Base-by-base conservation (phyloP, 2,113 vertebrate species). In the Motacilla tschutschensis region DNA sequence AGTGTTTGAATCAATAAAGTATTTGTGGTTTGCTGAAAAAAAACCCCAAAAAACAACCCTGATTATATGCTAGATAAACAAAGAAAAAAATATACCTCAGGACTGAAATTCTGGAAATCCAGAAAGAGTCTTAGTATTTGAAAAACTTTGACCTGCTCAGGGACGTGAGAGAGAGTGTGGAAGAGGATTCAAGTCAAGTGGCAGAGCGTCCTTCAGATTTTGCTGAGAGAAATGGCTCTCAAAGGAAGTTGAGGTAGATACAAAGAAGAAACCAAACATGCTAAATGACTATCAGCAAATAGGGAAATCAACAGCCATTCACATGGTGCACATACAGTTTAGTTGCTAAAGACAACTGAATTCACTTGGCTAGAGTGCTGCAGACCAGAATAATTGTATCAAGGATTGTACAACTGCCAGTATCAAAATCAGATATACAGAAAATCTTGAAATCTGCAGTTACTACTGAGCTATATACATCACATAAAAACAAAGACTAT, bases 31-130 rank as follows among this genome's bases (percentile, higher is more conserved):
- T 79, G 12, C 72, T 93, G 15, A 53, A 40, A 79, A 70, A 19
- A 77, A 60, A 24, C 54, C 2, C 1, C 3, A 10, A 25, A 43
- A 53, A 40, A 5, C 24, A 62, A 62, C 74, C 19, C 29, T 88
- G 63, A 77, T 79, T 59, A 90, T 89, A 48, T 84, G 91, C 92
- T 96, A 97, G 95, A 86, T 88, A 87, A 92, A 95, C 89, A 95
- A 96, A 95, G 80, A 87, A 91, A 88, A 88, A 9, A 14, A 13
- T 29, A 80, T 95, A 96, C 87, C 90, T 97, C 90, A 94, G 89
- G 79, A 93, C 26, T 60, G 62, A 81, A 85, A 81, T 91, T 87
- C 20, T 87, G 83, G 79, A 86, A 93, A 93, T 85, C 17, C 36
- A 93, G 46, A 41, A 63, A 51, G 14, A 77, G 25, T 64, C 40